Base-by-base conservation (phyloP, 2,113 vertebrate species). In the Mesitornis unicolor region DNA sequence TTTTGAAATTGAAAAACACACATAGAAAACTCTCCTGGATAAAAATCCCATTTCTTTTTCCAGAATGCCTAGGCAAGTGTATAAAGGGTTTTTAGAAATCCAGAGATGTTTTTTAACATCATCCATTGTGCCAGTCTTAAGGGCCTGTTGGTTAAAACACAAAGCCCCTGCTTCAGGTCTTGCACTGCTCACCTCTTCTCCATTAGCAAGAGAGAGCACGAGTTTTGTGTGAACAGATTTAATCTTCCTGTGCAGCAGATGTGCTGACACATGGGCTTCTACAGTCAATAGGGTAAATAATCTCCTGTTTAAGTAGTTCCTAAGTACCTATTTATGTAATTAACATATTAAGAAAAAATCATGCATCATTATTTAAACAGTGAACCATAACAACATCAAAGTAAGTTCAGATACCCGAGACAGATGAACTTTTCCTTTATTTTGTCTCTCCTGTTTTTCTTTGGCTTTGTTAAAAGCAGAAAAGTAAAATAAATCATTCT, bases 271-370 rank as follows among this genome's bases (percentile, higher is more conserved):
- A 70, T 84, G 88, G 88, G 50, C 84, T 93, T 85, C 79, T 89
- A 8, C 77, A 94, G 79, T 94, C 96, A 89, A 7, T 78, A 71
- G 85, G 68, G 85, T 96, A 94, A 96, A 95, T 89, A 94, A 97
- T 90, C 92, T 90, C 51, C 71, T 74, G 29, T 93, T 92, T 81
- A 90, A 95, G 70, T 92, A 88, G 88, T 71, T 96, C 69, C 31
- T 88, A 92, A 93, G 85, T 75, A 95, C 71, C 85, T 90, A 29
- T 86, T 88, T 81, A 59, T 86, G 76, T 86, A 92, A 89, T 94
- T 87, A 88, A 90, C 63, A 48, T 81, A 84, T 57, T 89, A 25
- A 45, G 88, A 82, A 65, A 81, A 45, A 51, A 18, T 6, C 20
- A 25, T 36, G 15, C 16, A 33, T 81, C 64, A 36, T 86, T 94